Conservation (phyloP, 2,797 vertebrate genomes). For the Lepus townsendii region DNA sequence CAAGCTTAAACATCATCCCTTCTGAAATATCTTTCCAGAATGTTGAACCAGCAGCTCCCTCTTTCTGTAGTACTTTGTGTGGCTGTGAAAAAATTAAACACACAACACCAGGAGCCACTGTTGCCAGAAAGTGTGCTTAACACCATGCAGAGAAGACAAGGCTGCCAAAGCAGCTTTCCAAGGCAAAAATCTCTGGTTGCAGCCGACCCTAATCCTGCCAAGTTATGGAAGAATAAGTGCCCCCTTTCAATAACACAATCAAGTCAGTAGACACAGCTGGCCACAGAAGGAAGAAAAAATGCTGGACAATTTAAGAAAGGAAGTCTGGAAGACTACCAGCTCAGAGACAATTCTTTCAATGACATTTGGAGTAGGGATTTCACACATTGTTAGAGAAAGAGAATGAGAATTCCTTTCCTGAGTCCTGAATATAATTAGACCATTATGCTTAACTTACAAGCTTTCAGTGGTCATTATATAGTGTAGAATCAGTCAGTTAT, state of each 20-base stretch:
- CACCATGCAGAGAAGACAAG: neutral
- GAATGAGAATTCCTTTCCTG: neutral
- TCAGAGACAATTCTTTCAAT: constrained; percentile 37
- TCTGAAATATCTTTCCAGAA: neutral
- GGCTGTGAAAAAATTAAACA: constrained; percentile 15
- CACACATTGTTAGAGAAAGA: neutral
- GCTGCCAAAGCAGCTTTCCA: constrained; percentile 15
- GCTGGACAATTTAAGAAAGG: neutral
- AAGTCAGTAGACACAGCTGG: constrained; percentile 8
- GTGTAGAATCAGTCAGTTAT: neutral
- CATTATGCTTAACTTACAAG: neutral
- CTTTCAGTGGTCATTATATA: neutral
- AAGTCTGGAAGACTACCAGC: constrained; percentile 1
- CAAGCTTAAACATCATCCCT: neutral
- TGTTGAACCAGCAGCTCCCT: neutral
- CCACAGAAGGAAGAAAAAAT: constrained; percentile 12
- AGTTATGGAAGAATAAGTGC: constrained; percentile 29
- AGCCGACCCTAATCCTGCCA: constrained; percentile 60
- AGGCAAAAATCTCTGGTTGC: constrained; percentile 7
- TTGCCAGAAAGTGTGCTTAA: neutral
- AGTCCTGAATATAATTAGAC: neutral
- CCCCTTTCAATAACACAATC: neutral
- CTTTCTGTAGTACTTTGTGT: neutral
- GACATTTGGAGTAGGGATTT: constrained; percentile 35
- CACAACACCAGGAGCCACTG: neutral